A percentile compares a stretch with the other conserved stretches of the same genome.
Conservation (phyloP, 53 echinoderm and acorn worm genomes). For the Stichopus horrens region DNA sequence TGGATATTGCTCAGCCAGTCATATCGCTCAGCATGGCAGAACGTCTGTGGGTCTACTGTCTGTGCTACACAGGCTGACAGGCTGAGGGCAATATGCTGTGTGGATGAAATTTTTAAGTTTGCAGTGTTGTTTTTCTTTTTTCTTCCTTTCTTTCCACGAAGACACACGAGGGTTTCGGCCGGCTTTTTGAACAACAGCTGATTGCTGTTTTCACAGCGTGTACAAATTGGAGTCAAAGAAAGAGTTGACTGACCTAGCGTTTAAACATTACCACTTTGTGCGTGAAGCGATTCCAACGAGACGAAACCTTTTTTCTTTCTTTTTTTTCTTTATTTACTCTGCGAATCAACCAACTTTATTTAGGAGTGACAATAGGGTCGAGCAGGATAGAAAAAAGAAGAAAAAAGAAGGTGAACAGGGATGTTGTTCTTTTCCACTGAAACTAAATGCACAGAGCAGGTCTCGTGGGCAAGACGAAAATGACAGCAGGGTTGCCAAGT, state of each 20-base stretch:
- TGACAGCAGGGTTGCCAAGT: constrained; percentile 31
- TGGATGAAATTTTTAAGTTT: neutral
- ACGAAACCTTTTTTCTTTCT: neutral
- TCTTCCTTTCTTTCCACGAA: neutral
- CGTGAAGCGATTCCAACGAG: constrained; percentile 8
- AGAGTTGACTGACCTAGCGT: constrained; percentile 45
- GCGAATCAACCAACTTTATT: neutral
- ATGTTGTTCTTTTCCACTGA: constrained; percentile 11
- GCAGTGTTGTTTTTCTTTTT: neutral
- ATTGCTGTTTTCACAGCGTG: constrained; percentile 39
- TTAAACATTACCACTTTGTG: constrained; percentile 5
- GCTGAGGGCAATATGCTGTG: neutral
- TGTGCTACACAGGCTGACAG: neutral
- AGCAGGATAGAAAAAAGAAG: neutral
- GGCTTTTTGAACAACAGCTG: constrained; percentile 16
- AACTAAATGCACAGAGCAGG: constrained; percentile 4
- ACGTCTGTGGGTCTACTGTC: neutral
- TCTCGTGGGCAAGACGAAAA: constrained; percentile 22
- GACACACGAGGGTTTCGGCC: neutral
- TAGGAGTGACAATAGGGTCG: constrained; percentile 20
- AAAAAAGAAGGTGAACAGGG: neutral
- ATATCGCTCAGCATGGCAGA: neutral
- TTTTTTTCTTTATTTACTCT: constrained; percentile 14
- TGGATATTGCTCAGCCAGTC: neutral
- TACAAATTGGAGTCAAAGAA: constrained; percentile 12